Percentiles rank a stretch among this genome's conserved stretches.
phyloP scores from a whole-genome alignment of 2,797 vertebrate genomes.

The Mycteria americana region DNA sequence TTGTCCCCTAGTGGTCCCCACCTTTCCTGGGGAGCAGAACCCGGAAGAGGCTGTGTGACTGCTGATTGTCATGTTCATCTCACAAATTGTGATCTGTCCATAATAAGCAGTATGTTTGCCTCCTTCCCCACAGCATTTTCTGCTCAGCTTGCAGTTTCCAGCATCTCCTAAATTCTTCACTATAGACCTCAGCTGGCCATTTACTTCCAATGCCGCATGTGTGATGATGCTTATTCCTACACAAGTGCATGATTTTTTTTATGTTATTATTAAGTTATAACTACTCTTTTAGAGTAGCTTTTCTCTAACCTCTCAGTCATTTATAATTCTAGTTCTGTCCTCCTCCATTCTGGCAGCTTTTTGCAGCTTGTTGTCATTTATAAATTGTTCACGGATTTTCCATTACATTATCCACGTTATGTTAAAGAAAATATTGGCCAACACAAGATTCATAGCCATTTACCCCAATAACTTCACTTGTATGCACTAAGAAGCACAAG shows the following conservation, averaged over 20 bases:
- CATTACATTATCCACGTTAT: not conserved
- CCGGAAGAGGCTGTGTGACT: not conserved
- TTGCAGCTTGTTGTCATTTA: not conserved
- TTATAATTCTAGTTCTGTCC: not conserved
- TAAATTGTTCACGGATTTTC: not conserved
- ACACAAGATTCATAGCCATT: not conserved
- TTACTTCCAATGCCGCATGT: not conserved
- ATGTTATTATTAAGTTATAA: not conserved
- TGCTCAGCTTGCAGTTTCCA: not conserved
- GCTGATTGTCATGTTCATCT: not conserved
- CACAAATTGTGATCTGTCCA: not conserved
- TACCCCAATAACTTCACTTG: not conserved
- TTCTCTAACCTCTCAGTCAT: not conserved
- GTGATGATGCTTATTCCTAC: not conserved
- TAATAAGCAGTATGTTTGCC: not conserved
- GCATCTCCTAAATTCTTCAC: not conserved
- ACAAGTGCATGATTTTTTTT: not conserved
- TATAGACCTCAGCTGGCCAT: not conserved
- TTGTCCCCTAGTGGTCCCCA: constrained; percentile 50
- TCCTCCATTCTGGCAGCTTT: not conserved
- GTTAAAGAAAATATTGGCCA: not conserved
- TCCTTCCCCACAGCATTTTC: not conserved
- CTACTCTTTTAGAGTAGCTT: not conserved
- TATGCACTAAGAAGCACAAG: not conserved
- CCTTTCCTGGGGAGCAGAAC: constrained; percentile 46